Base-by-base conservation (phyloP, 2,797 vertebrate species). In the Triplophysa bombifrons region DNA sequence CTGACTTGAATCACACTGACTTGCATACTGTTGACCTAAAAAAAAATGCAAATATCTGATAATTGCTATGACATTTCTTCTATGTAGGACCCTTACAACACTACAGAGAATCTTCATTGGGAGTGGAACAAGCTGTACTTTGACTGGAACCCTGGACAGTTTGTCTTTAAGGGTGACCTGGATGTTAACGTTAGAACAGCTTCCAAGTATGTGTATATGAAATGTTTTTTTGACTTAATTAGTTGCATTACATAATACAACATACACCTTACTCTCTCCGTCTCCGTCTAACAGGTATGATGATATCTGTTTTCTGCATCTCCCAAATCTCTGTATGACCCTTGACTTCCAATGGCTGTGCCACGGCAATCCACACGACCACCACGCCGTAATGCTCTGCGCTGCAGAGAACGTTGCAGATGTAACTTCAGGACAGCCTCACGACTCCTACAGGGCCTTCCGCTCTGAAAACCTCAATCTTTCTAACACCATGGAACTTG, bases 71-170 rank as follows among this genome's bases (percentile, higher is more conserved):
- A 30, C 30, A 25, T 19, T 72, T 56, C 2, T 50, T 38, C 2
- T 82, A 78, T 74, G 14, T 88, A 99, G 98, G 98, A 99, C 80
- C 98, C 98, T 1, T 99, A 99, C 85, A 99, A 99, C 90, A 99
- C 98, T 4, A 99, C 96, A 0, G 98, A 99, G 91, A 99, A 99
- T 89, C 89, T 99, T 93, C 98, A 99, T 88, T 99, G 98, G 98
- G 98, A 99, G 82, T 99, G 98, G 98, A 97, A 60, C 86, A 96
- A 93, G 68, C 91, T 99, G 13, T 95, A 94, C 85, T 99, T 95
- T 90, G 94, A 95, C 86, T 99, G 98, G 98, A 97, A 94, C 66
- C 95, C 96, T 0, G 96, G 97, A 20, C 95, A 98, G 89, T 99
- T 99, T 61, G 88, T 96, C 75, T 98, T 97, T 87, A 96, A 95